phyloP scores from a whole-genome alignment of 2,888 invertebrate species.

The Salticus scenicus region DNA sequence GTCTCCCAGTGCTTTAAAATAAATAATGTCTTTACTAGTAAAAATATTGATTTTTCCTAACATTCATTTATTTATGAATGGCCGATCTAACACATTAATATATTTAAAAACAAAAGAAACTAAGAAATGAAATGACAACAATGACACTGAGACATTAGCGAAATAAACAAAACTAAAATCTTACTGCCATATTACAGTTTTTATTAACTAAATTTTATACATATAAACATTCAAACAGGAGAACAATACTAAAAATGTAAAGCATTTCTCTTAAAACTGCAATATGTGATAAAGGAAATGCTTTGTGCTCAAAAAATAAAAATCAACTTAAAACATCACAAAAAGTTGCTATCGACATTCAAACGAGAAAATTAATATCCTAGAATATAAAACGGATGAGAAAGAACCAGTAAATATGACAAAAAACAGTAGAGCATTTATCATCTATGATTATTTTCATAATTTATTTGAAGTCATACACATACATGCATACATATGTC shows the following conservation, averaged over 20 bases:
- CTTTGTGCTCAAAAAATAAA: neutral
- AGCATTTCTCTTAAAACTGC: constrained; percentile 8
- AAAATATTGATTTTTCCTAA: too few species aligned
- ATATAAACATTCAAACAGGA: constrained; percentile 16
- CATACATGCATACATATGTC: neutral
- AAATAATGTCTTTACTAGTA: too few species aligned
- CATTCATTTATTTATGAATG: too few species aligned
- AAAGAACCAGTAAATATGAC: neutral
- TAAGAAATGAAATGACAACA: too few species aligned
- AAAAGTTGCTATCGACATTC: neutral
- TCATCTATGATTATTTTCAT: neutral
- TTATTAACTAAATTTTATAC: constrained; percentile 52
- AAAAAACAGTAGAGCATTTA: neutral
- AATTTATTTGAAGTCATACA: neutral
- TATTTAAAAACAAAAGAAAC: too few species aligned
- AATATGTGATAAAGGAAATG: neutral
- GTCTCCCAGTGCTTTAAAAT: too few species aligned
- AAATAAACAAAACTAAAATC: too few species aligned
- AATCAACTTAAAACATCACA: neutral
- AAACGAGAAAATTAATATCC: neutral
- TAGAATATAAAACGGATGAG: neutral
- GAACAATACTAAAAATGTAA: neutral
- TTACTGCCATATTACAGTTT: constrained; percentile 58
- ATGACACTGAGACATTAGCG: too few species aligned
- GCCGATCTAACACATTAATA: too few species aligned